These are phyloP conservation scores for Buathra laborator DNA, from an alignment of 2,888 invertebrate genomes.

Conservation along the genomic window DNA sequence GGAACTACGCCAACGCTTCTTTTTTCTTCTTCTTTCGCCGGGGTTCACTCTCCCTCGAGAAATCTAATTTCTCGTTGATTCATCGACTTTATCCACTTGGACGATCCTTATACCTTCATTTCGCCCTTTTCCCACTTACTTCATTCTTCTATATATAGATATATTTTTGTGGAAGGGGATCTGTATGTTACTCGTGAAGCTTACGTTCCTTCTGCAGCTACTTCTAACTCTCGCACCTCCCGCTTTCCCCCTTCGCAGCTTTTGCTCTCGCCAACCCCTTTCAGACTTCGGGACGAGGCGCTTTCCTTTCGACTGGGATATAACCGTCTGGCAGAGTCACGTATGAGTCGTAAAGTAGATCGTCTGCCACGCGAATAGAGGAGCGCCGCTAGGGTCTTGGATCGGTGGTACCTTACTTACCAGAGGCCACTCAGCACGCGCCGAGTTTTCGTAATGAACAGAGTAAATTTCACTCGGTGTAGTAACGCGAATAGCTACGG, in stretches of 20 bases:
- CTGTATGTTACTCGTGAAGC: constrained; percentile 4
- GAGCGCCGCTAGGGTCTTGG: not conserved
- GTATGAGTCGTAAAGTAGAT: constrained; percentile 82
- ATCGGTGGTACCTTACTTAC: constrained; percentile 23
- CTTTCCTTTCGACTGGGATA: constrained; percentile 31
- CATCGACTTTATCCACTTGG: constrained; percentile 66
- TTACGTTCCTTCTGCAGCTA: constrained; percentile 43
- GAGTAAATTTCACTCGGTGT: constrained; percentile 69
- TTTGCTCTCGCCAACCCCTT: not conserved
- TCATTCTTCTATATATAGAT: constrained; percentile 27
- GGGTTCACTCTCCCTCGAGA: constrained; percentile 44
- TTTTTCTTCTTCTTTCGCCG: not conserved
- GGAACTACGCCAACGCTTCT: constrained; percentile 2
- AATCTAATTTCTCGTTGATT: constrained; percentile 70
- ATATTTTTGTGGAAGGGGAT: not conserved
- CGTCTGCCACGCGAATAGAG: constrained; percentile 73
- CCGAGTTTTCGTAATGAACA: constrained; percentile 71
- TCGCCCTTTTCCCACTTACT: constrained; percentile 56
- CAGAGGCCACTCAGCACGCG: constrained; percentile 68
- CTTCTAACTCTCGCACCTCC: constrained; percentile 23
- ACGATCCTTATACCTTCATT: constrained; percentile 68
- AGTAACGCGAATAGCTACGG: not conserved
- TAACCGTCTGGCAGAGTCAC: constrained; percentile 75
- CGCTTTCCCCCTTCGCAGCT: not conserved
- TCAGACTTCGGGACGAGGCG: not conserved